Percentiles rank a stretch among this genome's conserved stretches.
Conservation (phyloP, 2,888 invertebrate genomes). For the Netelia fuscicornis region DNA sequence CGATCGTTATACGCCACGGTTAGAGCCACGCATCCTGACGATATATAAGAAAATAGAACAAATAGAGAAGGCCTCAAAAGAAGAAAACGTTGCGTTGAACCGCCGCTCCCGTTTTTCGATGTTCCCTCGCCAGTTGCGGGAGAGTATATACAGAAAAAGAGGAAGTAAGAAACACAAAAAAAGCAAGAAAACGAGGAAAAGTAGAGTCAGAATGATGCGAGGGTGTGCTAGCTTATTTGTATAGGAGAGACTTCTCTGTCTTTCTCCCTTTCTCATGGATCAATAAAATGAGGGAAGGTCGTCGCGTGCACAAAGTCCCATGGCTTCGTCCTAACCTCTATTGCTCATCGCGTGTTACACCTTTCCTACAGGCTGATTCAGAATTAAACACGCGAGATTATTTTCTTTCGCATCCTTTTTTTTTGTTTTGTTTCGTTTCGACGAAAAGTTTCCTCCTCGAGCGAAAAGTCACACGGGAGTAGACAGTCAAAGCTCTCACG, state of each 20-base stretch:
- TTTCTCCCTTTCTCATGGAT: conserved; percentile 73
- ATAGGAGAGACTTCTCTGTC: conserved; percentile 74
- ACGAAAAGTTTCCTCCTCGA: neutral
- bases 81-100: conserved; percentile 64
- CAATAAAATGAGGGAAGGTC: conserved; percentile 84
- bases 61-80: conserved; percentile 60
- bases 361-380: conserved; percentile 60
- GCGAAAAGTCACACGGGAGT: neutral
- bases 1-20: conserved; percentile 51
- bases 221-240: conserved; percentile 81
- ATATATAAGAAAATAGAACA: conserved; percentile 60
- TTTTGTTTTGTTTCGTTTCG: neutral
- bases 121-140: conserved; percentile 75
- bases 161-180: conserved; percentile 16
- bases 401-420: conserved; percentile 4
- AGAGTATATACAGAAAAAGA: conserved; percentile 24
- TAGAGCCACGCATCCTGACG: conserved; percentile 37
- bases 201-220: conserved; percentile 66
- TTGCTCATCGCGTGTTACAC: conserved; percentile 67
- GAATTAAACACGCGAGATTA: conserved; percentile 28
- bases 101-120: conserved; percentile 54
- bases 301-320: conserved; percentile 81
- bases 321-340: conserved; percentile 76
- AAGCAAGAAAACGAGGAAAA: conserved; percentile 24
- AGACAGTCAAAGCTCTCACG: conserved; percentile 10